Evolutionary conservation across 2,888 invertebrate genomes (phyloP).

Genomic region (Baronia brevicornis): DNA sequence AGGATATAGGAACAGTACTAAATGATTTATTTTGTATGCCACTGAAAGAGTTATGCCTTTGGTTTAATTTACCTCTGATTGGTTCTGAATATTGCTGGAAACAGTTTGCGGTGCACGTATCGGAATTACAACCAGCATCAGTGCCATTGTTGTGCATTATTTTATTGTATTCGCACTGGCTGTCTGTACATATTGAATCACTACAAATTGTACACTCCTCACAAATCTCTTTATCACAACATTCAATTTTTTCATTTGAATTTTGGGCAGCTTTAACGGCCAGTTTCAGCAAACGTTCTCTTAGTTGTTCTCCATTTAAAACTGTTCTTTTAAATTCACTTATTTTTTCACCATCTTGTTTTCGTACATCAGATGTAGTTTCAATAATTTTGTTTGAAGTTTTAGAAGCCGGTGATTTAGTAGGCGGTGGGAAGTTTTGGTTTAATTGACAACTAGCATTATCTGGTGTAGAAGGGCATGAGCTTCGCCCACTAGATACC

Average conservation of each 20-base stretch:
- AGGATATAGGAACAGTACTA: constrained; percentile 36
- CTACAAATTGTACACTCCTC: constrained; percentile 71
- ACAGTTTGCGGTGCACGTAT: constrained; percentile 60
- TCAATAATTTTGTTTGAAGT: constrained; percentile 39
- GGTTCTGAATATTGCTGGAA: constrained; percentile 54
- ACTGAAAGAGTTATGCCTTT: constrained; percentile 67
- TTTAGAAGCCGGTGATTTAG: constrained; percentile 43
- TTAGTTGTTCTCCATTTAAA: constrained; percentile 79
- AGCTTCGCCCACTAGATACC: constrained; percentile 86
- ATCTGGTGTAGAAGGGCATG: constrained; percentile 79
- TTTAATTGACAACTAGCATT: constrained; percentile 69
- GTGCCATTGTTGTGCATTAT: constrained; percentile 62
- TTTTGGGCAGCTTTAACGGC: constrained; percentile 68
- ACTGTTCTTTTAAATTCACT: constrained; percentile 65
- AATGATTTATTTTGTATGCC: constrained; percentile 61
- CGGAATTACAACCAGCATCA: constrained; percentile 60
- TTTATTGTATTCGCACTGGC: constrained; percentile 68
- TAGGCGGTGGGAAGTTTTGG: constrained; percentile 55
- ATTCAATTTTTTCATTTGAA: constrained; percentile 67
- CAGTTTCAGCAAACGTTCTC: constrained; percentile 79
- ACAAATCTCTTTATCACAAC: constrained; percentile 70
- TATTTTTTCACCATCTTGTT: constrained; percentile 48
- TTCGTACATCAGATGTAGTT: constrained; percentile 31
- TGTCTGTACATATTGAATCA: constrained; percentile 69
- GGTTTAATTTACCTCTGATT: constrained; percentile 44